Base-by-base conservation (phyloP, 2,113 vertebrate genomes). In the Ranitomeya imitator region DNA sequence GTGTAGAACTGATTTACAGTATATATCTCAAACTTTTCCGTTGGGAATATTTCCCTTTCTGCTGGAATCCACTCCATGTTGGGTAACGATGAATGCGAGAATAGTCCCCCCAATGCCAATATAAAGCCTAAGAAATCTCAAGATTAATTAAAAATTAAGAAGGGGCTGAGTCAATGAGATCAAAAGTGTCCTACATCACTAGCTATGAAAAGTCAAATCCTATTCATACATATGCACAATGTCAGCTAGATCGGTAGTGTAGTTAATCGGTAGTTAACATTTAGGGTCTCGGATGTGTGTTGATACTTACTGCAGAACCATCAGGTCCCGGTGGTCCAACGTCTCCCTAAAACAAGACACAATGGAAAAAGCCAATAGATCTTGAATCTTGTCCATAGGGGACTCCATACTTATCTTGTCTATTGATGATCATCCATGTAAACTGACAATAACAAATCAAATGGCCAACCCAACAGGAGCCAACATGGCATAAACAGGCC, bases 221-320 rank as follows among this genome's bases (percentile, higher is more conserved):
- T n/a, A 69, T 12, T 4, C 4, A 69, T 26, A 69, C 0, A 1
- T 10, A n/a, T 67, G 21, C 9, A 67, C 7, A 67, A 67, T n/a
- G 23, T 9, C 21, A 26, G 6, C 3, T 26, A 69, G 26, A 9
- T 26, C 11, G n/a, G 67, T 69, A 59, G 77, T n/a, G n/a, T n/a
- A n/a, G n/a, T n/a, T n/a, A n/a, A 9, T 26, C 11, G n/a, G 67
- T 69, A 59, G 77, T 61, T 61, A 57, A 55, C 18, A 19, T n/a
- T 31, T 2, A 61, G 79, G 0, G 19, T 63, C 21, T 55, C 9
- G 52, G 4, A 21, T 83, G 9, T 21, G 51, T 0, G 16, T 86
- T 21, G 54, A 12, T 92, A 97, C 98, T 98, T 93, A 99, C 98
- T 92, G 97, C 94, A 90, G 97, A 90, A 92, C 98, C 98, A 18